phyloP scores from a whole-genome alignment of 2,113 vertebrate genomes.

The Cnemophilus loriae region DNA sequence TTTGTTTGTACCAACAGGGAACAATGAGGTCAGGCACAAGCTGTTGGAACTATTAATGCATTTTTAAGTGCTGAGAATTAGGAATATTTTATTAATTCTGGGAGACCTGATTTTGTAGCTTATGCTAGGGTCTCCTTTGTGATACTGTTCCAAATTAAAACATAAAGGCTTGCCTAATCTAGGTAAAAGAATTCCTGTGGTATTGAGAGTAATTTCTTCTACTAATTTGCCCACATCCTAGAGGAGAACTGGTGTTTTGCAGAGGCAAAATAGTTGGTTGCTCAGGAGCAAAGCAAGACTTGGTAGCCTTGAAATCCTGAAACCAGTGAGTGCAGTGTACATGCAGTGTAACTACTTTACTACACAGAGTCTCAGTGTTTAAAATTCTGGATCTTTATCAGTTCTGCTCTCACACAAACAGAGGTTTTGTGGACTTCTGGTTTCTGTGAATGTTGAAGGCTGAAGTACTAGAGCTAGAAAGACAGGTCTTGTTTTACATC shows the following conservation, averaged over 20 bases:
- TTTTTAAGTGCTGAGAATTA: constrained; percentile 60
- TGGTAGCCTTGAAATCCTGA: not conserved
- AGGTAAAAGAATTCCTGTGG: not conserved
- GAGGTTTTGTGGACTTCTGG: not conserved
- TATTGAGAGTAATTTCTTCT: not conserved
- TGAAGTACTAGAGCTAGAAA: not conserved
- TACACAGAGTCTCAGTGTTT: not conserved
- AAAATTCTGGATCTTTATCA: not conserved
- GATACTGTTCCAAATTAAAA: not conserved
- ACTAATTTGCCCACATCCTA: not conserved
- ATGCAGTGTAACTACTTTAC: not conserved
- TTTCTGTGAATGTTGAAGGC: not conserved
- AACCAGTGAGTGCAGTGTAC: not conserved
- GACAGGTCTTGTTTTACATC: not conserved
- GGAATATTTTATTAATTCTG: constrained; percentile 47
- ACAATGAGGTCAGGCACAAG: constrained; percentile 45
- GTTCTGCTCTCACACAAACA: not conserved
- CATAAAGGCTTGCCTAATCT: not conserved
- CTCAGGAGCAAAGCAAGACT: not conserved
- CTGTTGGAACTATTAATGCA: constrained; percentile 43
- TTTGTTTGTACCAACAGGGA: constrained; percentile 55
- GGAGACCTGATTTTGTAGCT: constrained; percentile 1
- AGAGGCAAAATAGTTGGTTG: not conserved
- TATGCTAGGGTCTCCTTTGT: not conserved
- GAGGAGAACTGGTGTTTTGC: not conserved